phyloP scores from a whole-genome alignment of 2,888 invertebrate genomes.

The Synergus umbraculus region DNA sequence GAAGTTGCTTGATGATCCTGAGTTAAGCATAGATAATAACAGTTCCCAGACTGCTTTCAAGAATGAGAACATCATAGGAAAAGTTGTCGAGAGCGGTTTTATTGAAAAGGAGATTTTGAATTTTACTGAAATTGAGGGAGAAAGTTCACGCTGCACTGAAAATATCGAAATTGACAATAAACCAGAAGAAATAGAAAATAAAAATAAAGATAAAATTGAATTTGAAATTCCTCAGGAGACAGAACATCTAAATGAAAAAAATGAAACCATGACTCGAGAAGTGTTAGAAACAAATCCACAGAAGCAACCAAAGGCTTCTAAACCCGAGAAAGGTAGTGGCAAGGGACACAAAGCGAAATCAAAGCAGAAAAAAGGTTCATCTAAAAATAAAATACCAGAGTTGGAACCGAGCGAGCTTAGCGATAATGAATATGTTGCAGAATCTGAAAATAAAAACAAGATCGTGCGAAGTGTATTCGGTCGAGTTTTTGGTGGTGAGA shows the following conservation, averaged over 20 bases:
- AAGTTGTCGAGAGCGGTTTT: background rate
- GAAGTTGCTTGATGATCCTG: slow-evolving; percentile 63
- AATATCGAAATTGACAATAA: background rate
- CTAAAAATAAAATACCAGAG: slow-evolving; percentile 34
- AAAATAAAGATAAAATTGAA: background rate
- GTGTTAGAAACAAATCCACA: background rate
- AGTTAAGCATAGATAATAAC: slow-evolving; percentile 57
- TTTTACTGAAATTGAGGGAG: slow-evolving; percentile 5
- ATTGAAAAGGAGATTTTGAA: background rate
- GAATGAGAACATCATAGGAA: slow-evolving; percentile 23
- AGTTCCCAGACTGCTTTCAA: slow-evolving; percentile 28
- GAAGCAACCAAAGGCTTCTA: slow-evolving; percentile 23
- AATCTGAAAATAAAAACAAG: slow-evolving; percentile 67
- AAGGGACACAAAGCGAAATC: slow-evolving; percentile 15
- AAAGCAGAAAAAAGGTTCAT: slow-evolving; percentile 29
- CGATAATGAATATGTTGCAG: slow-evolving; percentile 63
- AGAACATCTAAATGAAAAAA: slow-evolving; percentile 37
- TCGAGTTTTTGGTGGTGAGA: slow-evolving; percentile 71
- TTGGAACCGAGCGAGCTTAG: slow-evolving; percentile 59
- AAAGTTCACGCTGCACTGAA: background rate
- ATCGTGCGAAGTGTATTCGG: slow-evolving; percentile 74
- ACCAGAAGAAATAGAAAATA: slow-evolving; percentile 14
- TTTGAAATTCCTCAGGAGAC: background rate
- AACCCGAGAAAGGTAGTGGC: slow-evolving; percentile 30
- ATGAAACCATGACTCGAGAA: slow-evolving; percentile 28